Percentiles rank a stretch among this genome's conserved stretches.
phyloP scores from a whole-genome alignment of 2,888 invertebrate species.

The Drosophila neonasuta region DNA sequence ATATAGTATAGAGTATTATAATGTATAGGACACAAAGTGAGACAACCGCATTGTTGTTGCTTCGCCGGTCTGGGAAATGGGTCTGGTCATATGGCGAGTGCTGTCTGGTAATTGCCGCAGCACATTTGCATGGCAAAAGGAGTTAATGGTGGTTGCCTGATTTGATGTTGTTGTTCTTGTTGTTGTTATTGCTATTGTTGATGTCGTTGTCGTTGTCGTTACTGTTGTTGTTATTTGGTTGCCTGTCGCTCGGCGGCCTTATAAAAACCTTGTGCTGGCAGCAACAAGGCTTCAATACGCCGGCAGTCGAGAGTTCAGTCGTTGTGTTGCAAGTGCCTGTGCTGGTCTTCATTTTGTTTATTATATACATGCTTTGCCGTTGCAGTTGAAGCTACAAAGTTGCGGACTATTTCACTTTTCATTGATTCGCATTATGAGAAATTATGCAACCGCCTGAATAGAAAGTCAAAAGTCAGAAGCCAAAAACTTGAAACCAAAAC shows the following conservation, averaged over 20 bases:
- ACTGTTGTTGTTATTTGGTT: constrained; percentile 61
- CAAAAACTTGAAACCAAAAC: not conserved
- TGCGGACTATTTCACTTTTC: constrained; percentile 10
- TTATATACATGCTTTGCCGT: constrained; percentile 16
- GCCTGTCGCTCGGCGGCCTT: constrained; percentile 60
- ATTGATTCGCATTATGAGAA: constrained; percentile 33
- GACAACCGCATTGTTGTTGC: constrained; percentile 25
- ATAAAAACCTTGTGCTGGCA: constrained; percentile 75
- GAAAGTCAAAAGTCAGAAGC: not conserved
- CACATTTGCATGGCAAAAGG: constrained; percentile 77
- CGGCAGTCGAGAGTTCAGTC: constrained; percentile 73
- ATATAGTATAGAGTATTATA: constrained; percentile 23
- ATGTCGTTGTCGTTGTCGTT: constrained; percentile 32
- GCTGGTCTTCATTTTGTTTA: constrained; percentile 33
- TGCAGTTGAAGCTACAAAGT: constrained; percentile 2
- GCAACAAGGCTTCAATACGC: constrained; percentile 74
- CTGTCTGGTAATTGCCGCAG: constrained; percentile 64
- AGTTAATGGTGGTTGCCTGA: constrained; percentile 75
- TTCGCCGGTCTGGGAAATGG: constrained; percentile 22
- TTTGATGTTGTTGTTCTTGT: constrained; percentile 51
- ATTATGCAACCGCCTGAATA: constrained; percentile 59
- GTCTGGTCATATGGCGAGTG: constrained; percentile 26
- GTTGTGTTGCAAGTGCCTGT: constrained; percentile 45
- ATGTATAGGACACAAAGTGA: constrained; percentile 32
- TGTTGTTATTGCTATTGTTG: constrained; percentile 33